Evolutionary conservation across 2,797 vertebrate species (phyloP).

Genomic region (Notoglanidium macrostoma): DNA sequence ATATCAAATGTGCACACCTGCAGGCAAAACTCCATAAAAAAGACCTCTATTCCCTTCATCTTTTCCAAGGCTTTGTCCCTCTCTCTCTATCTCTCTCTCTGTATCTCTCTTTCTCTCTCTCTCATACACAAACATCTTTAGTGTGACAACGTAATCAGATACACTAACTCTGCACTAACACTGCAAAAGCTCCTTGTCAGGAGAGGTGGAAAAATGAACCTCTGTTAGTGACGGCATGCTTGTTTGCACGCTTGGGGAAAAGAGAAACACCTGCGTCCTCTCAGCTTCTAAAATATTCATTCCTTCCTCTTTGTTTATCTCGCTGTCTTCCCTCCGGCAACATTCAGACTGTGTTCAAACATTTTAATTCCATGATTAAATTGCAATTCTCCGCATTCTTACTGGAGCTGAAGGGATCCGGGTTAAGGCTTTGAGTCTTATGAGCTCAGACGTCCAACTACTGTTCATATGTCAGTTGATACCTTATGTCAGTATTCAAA

Average conservation of each 20-base stretch:
- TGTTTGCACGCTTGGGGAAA: constrained; percentile 9
- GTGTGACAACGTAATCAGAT: constrained; percentile 65
- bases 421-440: constrained; percentile 6
- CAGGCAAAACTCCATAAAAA: constrained; percentile 15
- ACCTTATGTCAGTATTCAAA: not conserved
- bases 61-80: not conserved
- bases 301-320: constrained; percentile 18
- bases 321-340: not conserved
- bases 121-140: constrained; percentile 47
- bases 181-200: constrained; percentile 26
- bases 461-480: constrained; percentile 2
- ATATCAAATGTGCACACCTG: constrained; percentile 9
- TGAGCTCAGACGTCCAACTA: not conserved
- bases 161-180: constrained; percentile 56
- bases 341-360: constrained; percentile 7
- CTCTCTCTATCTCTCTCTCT: not conserved
- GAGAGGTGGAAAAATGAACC: constrained; percentile 1
- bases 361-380: constrained; percentile 14
- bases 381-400: not conserved
- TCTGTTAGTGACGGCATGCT: constrained; percentile 33
- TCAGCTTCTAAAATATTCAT: constrained; percentile 35
- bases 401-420: not conserved
- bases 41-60: not conserved
- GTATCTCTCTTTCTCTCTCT: not conserved
- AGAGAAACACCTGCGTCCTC: constrained; percentile 42